A percentile compares a stretch with the other conserved stretches of the same genome.
Evolutionary conservation across 2,797 vertebrate species (phyloP).

Genomic region (Stomatorhinus walkeri): DNA sequence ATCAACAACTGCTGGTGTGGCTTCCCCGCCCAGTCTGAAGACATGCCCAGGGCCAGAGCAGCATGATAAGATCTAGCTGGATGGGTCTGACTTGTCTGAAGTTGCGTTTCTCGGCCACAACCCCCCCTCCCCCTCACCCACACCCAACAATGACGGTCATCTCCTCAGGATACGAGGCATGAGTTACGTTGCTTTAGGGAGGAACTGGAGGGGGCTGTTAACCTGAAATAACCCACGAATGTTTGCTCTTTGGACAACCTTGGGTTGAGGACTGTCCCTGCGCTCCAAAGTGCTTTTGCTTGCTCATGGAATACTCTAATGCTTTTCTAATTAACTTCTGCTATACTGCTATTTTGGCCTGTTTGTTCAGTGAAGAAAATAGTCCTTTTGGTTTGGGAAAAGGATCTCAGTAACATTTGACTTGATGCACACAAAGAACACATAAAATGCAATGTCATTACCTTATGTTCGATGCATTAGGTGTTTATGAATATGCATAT

Average conservation of each 20-base stretch:
- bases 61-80: background rate
- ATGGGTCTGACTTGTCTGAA: background rate
- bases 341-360: background rate
- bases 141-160: background rate
- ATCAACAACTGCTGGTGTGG: background rate
- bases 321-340: slow-evolving; percentile 6
- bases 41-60: background rate
- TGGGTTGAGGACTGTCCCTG: background rate
- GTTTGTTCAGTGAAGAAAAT: background rate
- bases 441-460: background rate
- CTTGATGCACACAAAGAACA: background rate
- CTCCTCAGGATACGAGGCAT: background rate
- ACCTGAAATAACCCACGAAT: background rate
- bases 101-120: background rate
- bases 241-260: background rate
- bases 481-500: background rate
- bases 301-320: background rate
- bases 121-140: background rate
- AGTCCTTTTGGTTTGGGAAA: background rate
- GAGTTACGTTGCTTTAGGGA: background rate
- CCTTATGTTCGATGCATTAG: background rate
- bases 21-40: background rate
- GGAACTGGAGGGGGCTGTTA: background rate
- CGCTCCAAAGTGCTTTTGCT: background rate
- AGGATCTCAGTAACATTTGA: background rate